Evolutionary conservation across 2,113 vertebrate genomes (phyloP).

Genomic region (Galemys pyrenaicus): DNA sequence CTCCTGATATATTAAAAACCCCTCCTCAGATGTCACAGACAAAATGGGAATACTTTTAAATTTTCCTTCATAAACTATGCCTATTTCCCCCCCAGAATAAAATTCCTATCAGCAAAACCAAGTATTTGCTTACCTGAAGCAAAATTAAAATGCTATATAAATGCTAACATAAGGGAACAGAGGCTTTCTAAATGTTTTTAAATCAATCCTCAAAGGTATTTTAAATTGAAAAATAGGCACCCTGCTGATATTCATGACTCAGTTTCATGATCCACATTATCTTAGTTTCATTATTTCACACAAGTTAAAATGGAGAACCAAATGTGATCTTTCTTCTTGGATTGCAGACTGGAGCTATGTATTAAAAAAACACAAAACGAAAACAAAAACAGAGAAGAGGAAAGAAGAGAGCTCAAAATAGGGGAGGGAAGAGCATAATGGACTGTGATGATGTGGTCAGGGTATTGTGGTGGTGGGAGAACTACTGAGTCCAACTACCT

Average conservation of each 20-base stretch:
- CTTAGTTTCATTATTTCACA: not conserved
- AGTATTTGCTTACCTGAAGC: constrained; percentile 15
- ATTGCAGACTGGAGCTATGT: not conserved
- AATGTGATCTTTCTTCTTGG: not conserved
- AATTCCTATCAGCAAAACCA: constrained; percentile 24
- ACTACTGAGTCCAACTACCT: no score
- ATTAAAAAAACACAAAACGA: not conserved
- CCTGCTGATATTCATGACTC: not conserved
- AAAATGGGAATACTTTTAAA: constrained; percentile 7
- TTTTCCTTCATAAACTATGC: not conserved
- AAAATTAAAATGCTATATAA: constrained; percentile 30
- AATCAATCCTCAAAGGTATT: not conserved
- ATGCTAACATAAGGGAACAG: not conserved
- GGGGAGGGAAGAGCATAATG: no score
- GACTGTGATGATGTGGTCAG: no score
- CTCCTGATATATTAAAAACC: not conserved
- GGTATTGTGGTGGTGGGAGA: no score
- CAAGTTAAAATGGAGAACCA: not conserved
- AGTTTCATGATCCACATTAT: not conserved
- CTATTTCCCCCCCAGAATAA: constrained; percentile 17
- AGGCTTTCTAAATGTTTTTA: constrained; percentile 16
- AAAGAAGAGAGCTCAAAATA: no score
- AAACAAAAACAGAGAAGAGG: not conserved
- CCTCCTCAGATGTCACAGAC: not conserved
- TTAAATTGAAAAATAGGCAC: not conserved